phyloP scores from a whole-genome alignment of 2,888 invertebrate genomes.

The Priocnemis perturbator region DNA sequence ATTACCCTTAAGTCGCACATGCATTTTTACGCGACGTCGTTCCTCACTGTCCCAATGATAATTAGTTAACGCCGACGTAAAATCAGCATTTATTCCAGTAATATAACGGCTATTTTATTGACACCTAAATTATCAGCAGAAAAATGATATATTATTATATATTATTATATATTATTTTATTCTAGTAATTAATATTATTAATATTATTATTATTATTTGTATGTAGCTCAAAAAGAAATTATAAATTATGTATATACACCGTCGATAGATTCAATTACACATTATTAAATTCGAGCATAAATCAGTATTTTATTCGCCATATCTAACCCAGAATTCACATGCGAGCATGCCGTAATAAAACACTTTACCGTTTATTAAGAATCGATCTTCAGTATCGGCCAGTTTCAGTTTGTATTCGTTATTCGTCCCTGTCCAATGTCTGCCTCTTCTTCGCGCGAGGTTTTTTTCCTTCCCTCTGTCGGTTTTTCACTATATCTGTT shows the following conservation, averaged over 20 bases:
- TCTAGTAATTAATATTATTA: slow-evolving; percentile 19
- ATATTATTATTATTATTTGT: slow-evolving; percentile 55
- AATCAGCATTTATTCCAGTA: slow-evolving; percentile 39
- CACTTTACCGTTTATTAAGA: no score
- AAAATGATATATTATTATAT: slow-evolving; percentile 26
- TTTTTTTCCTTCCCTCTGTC: neutral
- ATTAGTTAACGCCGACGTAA: slow-evolving; percentile 21
- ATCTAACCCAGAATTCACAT: neutral
- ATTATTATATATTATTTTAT: slow-evolving; percentile 22
- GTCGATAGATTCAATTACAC: slow-evolving; percentile 57
- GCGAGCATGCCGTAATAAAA: no score
- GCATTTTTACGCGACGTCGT: slow-evolving; percentile 8
- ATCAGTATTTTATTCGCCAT: slow-evolving; percentile 14
- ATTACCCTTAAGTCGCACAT: slow-evolving; percentile 26
- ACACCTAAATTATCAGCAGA: slow-evolving; percentile 55
- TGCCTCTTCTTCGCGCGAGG: neutral
- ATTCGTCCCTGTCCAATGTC: no score
- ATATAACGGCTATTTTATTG: slow-evolving; percentile 45
- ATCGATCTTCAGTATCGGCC: no score
- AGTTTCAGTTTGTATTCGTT: no score
- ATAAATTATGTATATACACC: slow-evolving; percentile 70
- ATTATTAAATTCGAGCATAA: slow-evolving; percentile 50
- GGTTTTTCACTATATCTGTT: neutral
- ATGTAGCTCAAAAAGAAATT: slow-evolving; percentile 65
- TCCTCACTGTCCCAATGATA: slow-evolving; percentile 14